These are phyloP conservation scores for Bursaphelenchus okinawaensis DNA, from an alignment of 2,888 invertebrate genomes.

Conservation along the genomic window DNA sequence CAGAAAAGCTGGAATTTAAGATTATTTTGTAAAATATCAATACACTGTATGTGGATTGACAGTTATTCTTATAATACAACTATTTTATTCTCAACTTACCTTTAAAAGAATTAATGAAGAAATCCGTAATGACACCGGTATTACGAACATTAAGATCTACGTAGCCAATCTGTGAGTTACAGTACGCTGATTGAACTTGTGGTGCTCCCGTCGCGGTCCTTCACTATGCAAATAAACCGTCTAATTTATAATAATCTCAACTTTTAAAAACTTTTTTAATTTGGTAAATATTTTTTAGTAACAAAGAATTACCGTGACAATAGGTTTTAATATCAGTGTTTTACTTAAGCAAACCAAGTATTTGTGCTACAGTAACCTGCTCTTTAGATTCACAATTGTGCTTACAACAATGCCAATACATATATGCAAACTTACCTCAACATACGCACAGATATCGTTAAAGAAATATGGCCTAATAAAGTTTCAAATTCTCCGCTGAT, in stretches of 20 bases:
- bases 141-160: constrained; percentile 56
- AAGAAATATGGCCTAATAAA: constrained; percentile 52
- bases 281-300: too few species aligned
- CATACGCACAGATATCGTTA: constrained; percentile 52
- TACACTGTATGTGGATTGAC: not conserved
- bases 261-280: not conserved
- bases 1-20: constrained; percentile 43
- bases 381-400: too few species aligned
- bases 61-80: not conserved
- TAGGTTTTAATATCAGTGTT: too few species aligned
- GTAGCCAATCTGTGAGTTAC: constrained; percentile 50
- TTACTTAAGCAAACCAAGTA: too few species aligned
- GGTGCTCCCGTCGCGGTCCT: constrained; percentile 51
- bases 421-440: constrained; percentile 30
- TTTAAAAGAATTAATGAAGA: constrained; percentile 56
- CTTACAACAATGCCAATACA: too few species aligned
- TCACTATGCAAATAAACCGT: constrained; percentile 23
- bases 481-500: constrained; percentile 54
- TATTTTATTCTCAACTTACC: constrained; percentile 24
- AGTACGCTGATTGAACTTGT: constrained; percentile 49
- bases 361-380: too few species aligned
- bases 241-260: not conserved
- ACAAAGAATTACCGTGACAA: too few species aligned
- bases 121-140: constrained; percentile 56
- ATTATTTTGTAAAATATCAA: not conserved